phyloP scores from a whole-genome alignment of 1,140 invertebrate genomes.

The Brachionus koreanus region DNA sequence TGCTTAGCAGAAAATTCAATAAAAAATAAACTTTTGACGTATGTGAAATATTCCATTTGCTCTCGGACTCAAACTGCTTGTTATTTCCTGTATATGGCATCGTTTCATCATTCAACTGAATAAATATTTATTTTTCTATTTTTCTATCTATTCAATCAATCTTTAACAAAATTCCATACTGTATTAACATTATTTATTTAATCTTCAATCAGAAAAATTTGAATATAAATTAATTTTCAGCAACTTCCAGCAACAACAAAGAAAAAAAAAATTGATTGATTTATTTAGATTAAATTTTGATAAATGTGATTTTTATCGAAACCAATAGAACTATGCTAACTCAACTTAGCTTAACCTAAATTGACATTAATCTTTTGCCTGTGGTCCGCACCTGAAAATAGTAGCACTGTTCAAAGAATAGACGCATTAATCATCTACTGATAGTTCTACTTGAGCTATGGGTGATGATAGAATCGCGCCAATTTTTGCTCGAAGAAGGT shows the following conservation, averaged over 20 bases:
- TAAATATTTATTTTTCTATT: conserved; percentile 1
- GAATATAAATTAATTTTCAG: conserved; percentile 31
- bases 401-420: neutral
- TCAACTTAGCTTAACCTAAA: too few species aligned
- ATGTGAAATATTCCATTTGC: conserved; percentile 8
- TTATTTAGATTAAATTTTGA: neutral
- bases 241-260: neutral
- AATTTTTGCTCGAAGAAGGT: neutral
- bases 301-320: conserved; percentile 6
- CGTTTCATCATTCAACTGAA: neutral
- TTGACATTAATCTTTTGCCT: neutral
- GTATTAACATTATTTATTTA: conserved; percentile 28
- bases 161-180: neutral
- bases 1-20: neutral
- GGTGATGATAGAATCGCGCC: neutral
- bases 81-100: neutral
- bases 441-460: neutral
- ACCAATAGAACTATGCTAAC: too few species aligned
- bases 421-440: neutral
- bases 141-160: conserved; percentile 15
- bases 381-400: neutral
- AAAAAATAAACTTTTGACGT: conserved; percentile 6
- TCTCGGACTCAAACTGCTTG: neutral
- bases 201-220: neutral
- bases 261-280: too few species aligned